Conservation (phyloP, 2,113 vertebrate species). For the Anseranas semipalmata region DNA sequence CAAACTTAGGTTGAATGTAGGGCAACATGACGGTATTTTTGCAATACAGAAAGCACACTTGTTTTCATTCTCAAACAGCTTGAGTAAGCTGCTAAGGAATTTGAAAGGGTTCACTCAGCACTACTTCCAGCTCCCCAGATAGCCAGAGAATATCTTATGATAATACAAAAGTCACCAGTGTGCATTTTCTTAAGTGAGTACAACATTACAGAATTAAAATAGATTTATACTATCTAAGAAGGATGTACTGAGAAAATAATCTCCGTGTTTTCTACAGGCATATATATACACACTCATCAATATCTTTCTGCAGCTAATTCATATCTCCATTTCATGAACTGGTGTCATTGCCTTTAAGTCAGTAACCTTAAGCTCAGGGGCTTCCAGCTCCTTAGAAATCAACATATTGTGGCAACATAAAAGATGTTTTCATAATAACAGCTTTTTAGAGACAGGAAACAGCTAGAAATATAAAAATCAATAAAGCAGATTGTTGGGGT, state of each 20-base stretch:
- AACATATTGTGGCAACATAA: neutral
- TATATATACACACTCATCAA: neutral
- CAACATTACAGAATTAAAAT: constrained; percentile 15
- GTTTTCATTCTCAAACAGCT: constrained; percentile 16
- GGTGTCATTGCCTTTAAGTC: neutral
- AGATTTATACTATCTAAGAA: constrained; percentile 1
- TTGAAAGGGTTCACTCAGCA: neutral
- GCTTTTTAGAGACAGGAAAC: neutral
- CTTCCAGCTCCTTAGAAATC: neutral
- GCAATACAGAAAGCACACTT: neutral
- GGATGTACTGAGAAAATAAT: neutral
- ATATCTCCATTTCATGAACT: neutral
- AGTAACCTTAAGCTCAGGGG: neutral
- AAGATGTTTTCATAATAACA: neutral
- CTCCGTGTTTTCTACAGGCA: neutral
- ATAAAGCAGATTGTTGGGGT: neutral
- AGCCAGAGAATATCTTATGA: constrained; percentile 5
- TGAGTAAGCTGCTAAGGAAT: constrained; percentile 37
- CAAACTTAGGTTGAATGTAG: neutral
- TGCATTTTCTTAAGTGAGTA: neutral
- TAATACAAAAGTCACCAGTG: constrained; percentile 10
- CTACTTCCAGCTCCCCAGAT: constrained; percentile 4
- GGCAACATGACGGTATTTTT: neutral
- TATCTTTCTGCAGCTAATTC: neutral
- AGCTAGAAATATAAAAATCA: neutral